Base-by-base conservation (phyloP, 2,888 invertebrate species). In the Lasioglossum oenotherae region DNA sequence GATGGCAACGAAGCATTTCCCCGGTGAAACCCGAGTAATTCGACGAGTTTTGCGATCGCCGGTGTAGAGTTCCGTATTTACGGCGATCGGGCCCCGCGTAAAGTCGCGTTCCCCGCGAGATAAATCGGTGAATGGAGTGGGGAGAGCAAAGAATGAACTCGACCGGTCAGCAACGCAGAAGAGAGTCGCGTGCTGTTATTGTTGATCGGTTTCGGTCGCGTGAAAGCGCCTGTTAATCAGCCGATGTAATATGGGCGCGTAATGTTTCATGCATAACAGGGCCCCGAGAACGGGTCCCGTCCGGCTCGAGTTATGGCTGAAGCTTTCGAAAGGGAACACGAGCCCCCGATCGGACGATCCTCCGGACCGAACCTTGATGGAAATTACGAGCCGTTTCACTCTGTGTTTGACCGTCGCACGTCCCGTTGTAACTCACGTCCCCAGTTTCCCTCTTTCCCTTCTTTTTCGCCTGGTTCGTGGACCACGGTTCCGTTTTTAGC, bases 261-360 rank as follows among this genome's bases (percentile, higher is more conserved):
- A 91, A 92, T 87, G 91, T 85, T 86, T 88, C 85, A 80, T 82
- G 89, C 87, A 86, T 87, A 91, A 89, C 85, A 81, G 78, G 80
- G 79, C 49, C 49, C 49, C 49, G 64, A 74, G 84, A 88, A 85
- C 85, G 82, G 81, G 73, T 74, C 75, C 35, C 67, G 35, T 19
- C 23, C 69, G n/a, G 75, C 31, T 85, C 89, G 86, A 92, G 87
- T 92, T 92, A 92, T 87, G 91, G 91, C 80, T 79, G 31, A 64
- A 75, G 77, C 82, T 92, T 89, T 90, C 88, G 88, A 88, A 87
- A 89, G 88, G 85, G 86, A 89, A 92, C 90, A 90, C 82, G 89
- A 85, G 78, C 81, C 88, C 81, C 82, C 90, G 89, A 82, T 83
- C 87, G 85, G 67, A 60, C 46, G 60, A 19, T 49, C 46, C 19